Conservation (phyloP, 2,888 invertebrate species). For the Microplitis deprimator region DNA sequence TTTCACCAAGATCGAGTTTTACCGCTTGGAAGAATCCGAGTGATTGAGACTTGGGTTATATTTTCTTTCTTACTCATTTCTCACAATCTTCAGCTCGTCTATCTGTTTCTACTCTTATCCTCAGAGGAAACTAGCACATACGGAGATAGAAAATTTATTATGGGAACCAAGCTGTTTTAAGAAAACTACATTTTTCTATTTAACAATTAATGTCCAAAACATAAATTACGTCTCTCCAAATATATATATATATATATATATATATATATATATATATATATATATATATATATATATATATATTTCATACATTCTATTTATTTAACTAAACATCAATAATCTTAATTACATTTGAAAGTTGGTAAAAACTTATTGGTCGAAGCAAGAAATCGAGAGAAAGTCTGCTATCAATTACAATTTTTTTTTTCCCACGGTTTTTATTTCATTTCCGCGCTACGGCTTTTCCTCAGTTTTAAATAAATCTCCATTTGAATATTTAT, state of each 20-base stretch:
- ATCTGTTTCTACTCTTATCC: neutral
- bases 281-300: neutral
- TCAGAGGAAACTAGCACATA: neutral
- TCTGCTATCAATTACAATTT: too few relatives aligned
- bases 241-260: neutral
- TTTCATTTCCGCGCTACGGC: too few relatives aligned
- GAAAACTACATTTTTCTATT: neutral
- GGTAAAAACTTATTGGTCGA: too few relatives aligned
- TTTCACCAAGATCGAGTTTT: conserved; percentile 21
- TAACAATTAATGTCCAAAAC: neutral
- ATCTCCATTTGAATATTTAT: too few relatives aligned
- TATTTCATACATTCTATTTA: neutral
- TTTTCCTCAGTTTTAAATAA: too few relatives aligned
- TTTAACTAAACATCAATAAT: neutral
- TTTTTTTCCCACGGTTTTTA: too few relatives aligned
- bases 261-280: too few relatives aligned
- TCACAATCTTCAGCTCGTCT: neutral
- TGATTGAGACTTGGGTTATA: conserved; percentile 10
- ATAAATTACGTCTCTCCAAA: neutral
- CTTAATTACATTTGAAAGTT: too few relatives aligned
- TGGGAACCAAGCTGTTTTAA: neutral
- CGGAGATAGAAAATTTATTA: neutral
- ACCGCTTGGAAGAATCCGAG: conserved; percentile 17
- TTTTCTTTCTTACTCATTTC: conserved; percentile 10
- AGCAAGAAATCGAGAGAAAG: too few relatives aligned